These are phyloP conservation scores for Cetonia aurata DNA, from an alignment of 2,888 invertebrate genomes.

Conservation along the genomic window DNA sequence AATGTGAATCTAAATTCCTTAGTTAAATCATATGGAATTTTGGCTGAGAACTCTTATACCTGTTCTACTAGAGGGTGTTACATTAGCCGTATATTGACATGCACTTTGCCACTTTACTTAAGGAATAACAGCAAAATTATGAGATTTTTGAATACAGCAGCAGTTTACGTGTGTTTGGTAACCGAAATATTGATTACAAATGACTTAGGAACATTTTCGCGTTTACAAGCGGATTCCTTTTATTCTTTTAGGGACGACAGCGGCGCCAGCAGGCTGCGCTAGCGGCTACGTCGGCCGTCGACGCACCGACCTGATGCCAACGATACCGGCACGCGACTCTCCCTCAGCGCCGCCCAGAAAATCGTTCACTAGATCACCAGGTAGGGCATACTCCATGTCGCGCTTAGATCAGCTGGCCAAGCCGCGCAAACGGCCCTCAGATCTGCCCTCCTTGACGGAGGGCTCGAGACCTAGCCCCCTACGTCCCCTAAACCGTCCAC, in stretches of 20 bases:
- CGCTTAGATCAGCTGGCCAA: constrained; percentile 88
- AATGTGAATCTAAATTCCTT: too few relatives aligned
- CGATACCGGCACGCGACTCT: constrained; percentile 81
- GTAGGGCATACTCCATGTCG: constrained; percentile 95
- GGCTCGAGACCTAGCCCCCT: constrained; percentile 55
- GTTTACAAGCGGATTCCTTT: too few relatives aligned
- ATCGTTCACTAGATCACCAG: constrained; percentile 70
- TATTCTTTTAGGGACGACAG: constrained; percentile 54
- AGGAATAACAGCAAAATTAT: neutral
- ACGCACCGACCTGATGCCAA: constrained; percentile 92
- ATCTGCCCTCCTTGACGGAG: constrained; percentile 64
- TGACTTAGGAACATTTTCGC: too few relatives aligned
- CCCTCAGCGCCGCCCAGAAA: constrained; percentile 68
- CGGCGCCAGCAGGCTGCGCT: constrained; percentile 75
- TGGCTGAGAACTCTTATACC: too few relatives aligned
- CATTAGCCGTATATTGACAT: neutral
- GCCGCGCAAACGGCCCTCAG: constrained; percentile 72
- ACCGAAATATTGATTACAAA: constrained; percentile 12
- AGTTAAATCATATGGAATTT: too few relatives aligned
- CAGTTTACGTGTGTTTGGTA: constrained; percentile 30
- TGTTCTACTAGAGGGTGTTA: neutral
- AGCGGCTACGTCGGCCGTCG: constrained; percentile 81
- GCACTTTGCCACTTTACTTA: neutral
- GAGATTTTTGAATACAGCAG: neutral
- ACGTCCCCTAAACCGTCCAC: constrained; percentile 60